phyloP scores from a whole-genome alignment of 1,140 invertebrate genomes.

The Pseudomyrmex cubaensis region DNA sequence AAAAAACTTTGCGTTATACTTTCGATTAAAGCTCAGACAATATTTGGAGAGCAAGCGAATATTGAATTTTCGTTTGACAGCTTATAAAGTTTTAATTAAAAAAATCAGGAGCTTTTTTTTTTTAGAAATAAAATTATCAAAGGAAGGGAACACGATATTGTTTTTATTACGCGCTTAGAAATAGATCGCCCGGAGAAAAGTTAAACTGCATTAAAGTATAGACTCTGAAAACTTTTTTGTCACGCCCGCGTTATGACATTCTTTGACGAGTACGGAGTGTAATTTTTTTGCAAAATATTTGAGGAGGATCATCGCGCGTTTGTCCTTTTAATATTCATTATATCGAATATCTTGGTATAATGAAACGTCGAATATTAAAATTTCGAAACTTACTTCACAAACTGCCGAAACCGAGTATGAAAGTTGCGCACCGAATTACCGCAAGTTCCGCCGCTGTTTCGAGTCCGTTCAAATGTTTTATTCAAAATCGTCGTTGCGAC shows the following conservation, averaged over 20 bases:
- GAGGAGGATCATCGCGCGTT: background rate
- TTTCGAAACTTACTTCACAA: background rate
- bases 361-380: conserved; percentile 36
- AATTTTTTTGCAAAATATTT: conserved; percentile 13
- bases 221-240: background rate
- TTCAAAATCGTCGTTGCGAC: background rate
- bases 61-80: background rate
- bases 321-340: conserved; percentile 11
- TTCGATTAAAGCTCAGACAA: conserved; percentile 3
- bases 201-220: conserved; percentile 1
- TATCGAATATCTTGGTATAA: background rate
- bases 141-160: background rate
- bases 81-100: conserved; percentile 12
- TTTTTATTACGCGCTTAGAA: conserved; percentile 11
- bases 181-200: conserved; percentile 1
- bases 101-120: background rate
- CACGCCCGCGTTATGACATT: background rate
- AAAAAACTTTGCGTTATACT: conserved; percentile 33
- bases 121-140: background rate
- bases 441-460: conserved; percentile 1
- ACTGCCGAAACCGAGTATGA: background rate
- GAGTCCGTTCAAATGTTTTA: conserved; percentile 14
- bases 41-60: background rate
- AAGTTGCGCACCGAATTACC: conserved; percentile 13
- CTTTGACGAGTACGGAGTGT: background rate